These are phyloP conservation scores for Phalloptychus januarius DNA, from an alignment of 2,797 vertebrate genomes.

Conservation along the genomic window DNA sequence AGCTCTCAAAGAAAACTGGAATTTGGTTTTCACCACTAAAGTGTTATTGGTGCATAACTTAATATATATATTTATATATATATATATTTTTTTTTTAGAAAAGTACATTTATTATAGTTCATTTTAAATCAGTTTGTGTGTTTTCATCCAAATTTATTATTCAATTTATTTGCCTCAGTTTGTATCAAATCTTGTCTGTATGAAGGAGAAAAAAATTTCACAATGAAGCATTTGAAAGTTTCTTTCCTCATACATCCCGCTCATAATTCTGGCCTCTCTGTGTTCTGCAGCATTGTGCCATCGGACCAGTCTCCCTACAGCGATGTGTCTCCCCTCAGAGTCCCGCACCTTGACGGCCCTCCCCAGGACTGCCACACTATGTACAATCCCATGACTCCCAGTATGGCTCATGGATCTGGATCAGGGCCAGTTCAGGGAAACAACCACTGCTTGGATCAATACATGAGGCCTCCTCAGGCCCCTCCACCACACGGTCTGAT, in stretches of 20 bases:
- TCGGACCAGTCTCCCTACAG: conserved; percentile 77
- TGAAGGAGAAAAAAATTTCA: neutral
- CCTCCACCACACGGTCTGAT: conserved; percentile 79
- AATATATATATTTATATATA: too few relatives aligned
- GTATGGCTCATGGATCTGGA: conserved; percentile 76
- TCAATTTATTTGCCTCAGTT: neutral
- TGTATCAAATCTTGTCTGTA: neutral
- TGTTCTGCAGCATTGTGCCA: conserved; percentile 68
- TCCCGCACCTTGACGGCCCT: conserved; percentile 67
- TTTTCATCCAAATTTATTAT: neutral
- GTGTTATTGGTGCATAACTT: neutral
- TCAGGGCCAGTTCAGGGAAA: conserved; percentile 70
- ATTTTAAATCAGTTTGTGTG: neutral
- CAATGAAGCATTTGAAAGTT: neutral
- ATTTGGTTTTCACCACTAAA: neutral
- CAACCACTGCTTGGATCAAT: conserved; percentile 87
- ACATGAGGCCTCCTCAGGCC: conserved; percentile 86
- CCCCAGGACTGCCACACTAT: conserved; percentile 79
- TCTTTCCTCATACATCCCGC: neutral
- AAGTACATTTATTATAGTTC: too few relatives aligned
- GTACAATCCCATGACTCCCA: conserved; percentile 87
- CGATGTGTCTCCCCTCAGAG: conserved; percentile 75
- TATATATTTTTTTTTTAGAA: neutral
- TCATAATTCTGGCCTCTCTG: neutral
- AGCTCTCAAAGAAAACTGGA: neutral